Evolutionary conservation across 1,140 invertebrate species (phyloP), one percentile per base, ranked within the genome.

Genomic region (Achatina immaculata): DNA sequence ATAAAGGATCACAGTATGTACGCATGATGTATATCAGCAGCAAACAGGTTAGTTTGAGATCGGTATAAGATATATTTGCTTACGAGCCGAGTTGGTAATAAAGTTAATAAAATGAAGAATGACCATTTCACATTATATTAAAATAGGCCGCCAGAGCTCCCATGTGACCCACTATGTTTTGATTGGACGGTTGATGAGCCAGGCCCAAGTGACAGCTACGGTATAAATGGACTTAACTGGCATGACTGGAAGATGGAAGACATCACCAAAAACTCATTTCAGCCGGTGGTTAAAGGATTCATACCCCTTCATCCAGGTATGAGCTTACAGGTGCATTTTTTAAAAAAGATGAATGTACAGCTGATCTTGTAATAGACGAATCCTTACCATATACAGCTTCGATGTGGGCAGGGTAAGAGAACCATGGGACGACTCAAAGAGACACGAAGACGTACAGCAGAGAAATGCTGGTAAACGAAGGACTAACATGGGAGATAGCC

Each of bases 191-290:
- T 80, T 0, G 45, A 80, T 28, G 78, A 80, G 36, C 66, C 68
- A 6, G 78, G 78, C 2, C 65, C 68, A 9, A 80, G 72, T 34
- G 78, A 80, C 45, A 80, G 78, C 36, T 80, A 80, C 68, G 78
- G 78, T 1, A n/a, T 51, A 19, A 48, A 72, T n/a, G 78, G 78
- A 0, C 45, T 80, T 4, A 80, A 80, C 78, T 80, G 45, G 42
- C 69, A 72, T 34, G 78, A 80, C 38, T 80, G 78, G 78, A 45
- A 66, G 65, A 78, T 78, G 76, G 68, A 66, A 36, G 43, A 68
- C 43, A 73, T 48, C 6, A 73, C 28, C 2, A 62, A 19, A 31
- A 62, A 62, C 28, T 28, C 58, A 62, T 62, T 62, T 19, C n/a
- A 28, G 1, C 68, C 16, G 1, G 42, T 43, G 4, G 24, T n/a